phyloP scores from a whole-genome alignment of 2,888 invertebrate species.

The Dromius quadrimaculatus region DNA sequence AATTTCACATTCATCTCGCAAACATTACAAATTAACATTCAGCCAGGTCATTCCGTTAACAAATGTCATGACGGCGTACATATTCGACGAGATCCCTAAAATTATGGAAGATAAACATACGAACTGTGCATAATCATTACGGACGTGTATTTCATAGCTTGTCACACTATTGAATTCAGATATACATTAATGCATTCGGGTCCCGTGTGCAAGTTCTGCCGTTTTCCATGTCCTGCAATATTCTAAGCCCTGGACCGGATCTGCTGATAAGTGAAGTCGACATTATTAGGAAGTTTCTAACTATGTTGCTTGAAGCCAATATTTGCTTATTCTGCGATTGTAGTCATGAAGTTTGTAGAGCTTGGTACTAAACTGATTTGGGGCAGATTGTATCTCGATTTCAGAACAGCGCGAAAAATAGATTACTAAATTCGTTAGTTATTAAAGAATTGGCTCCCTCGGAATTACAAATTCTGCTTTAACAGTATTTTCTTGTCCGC shows the following conservation, averaged over 20 bases:
- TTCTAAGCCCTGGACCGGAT: too few relatives aligned
- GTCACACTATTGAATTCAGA: not conserved
- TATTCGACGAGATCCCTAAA: constrained; percentile 29
- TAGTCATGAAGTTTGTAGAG: too few relatives aligned
- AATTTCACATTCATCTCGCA: constrained; percentile 9
- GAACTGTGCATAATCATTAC: constrained; percentile 26
- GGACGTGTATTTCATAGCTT: constrained; percentile 10
- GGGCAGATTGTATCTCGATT: too few relatives aligned
- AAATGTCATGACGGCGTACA: constrained; percentile 7
- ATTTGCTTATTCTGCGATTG: too few relatives aligned
- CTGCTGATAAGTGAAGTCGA: too few relatives aligned
- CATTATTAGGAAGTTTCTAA: too few relatives aligned
- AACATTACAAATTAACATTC: constrained; percentile 1
- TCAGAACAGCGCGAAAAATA: too few relatives aligned
- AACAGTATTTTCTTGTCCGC: constrained; percentile 24
- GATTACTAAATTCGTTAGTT: constrained; percentile 21
- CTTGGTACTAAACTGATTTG: too few relatives aligned
- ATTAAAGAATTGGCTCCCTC: constrained; percentile 4
- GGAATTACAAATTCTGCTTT: constrained; percentile 27
- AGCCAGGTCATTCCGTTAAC: constrained; percentile 13
- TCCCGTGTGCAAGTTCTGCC: too few relatives aligned
- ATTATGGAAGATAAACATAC: constrained; percentile 24
- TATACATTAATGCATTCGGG: too few relatives aligned
- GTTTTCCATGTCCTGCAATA: too few relatives aligned
- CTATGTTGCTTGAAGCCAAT: too few relatives aligned